Evolutionary conservation across 2,888 invertebrate species (phyloP).

Genomic region (Chrysopilus asiliformis): DNA sequence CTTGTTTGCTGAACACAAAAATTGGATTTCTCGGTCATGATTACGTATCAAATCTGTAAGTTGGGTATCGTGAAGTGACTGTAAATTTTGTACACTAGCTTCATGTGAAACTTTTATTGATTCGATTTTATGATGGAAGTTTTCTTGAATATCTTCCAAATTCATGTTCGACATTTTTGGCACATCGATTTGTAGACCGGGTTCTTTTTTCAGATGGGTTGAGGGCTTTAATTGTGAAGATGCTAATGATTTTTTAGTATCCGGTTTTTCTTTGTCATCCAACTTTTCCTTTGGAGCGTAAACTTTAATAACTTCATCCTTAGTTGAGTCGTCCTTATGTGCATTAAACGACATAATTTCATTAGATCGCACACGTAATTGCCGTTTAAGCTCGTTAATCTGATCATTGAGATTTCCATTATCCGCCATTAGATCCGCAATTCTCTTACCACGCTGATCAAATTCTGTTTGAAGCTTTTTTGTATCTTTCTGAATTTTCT

Average conservation of each 20-base stretch:
- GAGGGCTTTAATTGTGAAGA: no score
- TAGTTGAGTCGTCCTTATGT: no score
- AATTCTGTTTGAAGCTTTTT: no score
- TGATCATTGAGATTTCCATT: not conserved
- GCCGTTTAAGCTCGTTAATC: not conserved
- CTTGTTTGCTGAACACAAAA: constrained; percentile 6
- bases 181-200: no score
- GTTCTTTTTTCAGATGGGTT: no score
- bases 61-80: constrained; percentile 9
- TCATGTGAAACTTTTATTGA: constrained; percentile 3
- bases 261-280: no score
- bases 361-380: not conserved
- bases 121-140: constrained; percentile 3
- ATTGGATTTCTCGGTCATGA: constrained; percentile 10
- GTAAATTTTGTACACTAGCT: constrained; percentile 11
- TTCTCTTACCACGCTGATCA: not conserved
- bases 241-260: no score
- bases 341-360: no score
- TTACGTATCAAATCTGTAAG: constrained; percentile 11
- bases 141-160: not conserved
- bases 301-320: not conserved
- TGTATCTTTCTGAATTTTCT: not conserved
- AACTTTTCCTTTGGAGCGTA: not conserved
- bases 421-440: not conserved
- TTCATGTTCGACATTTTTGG: not conserved